These are phyloP conservation scores for Agapornis roseicollis DNA, from an alignment of 2,113 vertebrate genomes.

Conservation along the genomic window DNA sequence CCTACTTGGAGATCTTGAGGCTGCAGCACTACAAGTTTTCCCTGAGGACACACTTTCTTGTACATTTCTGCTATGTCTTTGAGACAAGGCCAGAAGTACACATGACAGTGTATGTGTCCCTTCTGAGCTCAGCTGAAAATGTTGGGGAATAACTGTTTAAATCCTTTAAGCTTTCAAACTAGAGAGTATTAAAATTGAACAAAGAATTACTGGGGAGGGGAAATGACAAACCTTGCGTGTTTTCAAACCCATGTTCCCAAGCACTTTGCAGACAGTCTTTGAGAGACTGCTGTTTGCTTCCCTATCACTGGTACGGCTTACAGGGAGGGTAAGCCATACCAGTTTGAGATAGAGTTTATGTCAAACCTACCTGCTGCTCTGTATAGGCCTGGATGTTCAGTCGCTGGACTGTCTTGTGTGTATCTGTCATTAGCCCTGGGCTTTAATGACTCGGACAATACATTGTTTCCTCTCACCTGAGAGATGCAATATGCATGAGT, in stretches of 20 bases:
- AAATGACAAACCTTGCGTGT: not conserved
- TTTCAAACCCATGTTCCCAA: not conserved
- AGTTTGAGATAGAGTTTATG: not conserved
- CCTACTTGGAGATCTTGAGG: not conserved
- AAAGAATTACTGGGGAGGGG: not conserved
- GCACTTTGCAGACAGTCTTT: not conserved
- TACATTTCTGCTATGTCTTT: accelerated
- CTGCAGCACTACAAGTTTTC: not conserved
- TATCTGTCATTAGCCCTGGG: not conserved
- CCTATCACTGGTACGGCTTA: not conserved
- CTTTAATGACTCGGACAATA: constrained; percentile 63
- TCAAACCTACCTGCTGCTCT: not conserved
- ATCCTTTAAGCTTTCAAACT: not conserved
- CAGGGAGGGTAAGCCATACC: not conserved
- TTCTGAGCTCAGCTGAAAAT: not conserved
- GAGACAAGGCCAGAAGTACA: not conserved
- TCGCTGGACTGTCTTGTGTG: not conserved
- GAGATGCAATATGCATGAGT: constrained; percentile 59
- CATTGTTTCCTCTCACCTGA: constrained; percentile 20
- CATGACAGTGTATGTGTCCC: not conserved
- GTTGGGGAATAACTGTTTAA: not conserved
- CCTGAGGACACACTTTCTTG: not conserved
- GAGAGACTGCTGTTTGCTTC: not conserved
- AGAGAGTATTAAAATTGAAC: not conserved
- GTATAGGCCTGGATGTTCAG: not conserved